Evolutionary conservation across 2,797 vertebrate species (phyloP), one percentile per base, ranked within the genome.

Genomic region (Sciurus vulgaris): DNA sequence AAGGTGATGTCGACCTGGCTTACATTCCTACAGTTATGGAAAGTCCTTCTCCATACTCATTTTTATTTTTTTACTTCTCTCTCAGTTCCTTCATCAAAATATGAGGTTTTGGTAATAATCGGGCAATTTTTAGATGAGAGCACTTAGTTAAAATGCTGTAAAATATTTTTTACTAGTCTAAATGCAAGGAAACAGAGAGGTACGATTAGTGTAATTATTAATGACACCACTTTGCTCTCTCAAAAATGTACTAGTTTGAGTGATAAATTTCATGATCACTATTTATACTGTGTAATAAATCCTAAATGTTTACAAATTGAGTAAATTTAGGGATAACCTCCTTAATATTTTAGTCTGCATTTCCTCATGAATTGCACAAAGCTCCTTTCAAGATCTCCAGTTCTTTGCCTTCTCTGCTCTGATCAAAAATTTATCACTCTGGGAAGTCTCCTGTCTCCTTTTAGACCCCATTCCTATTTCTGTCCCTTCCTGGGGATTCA

Each of bases 381-480:
- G n/a, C 38, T 90, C 91, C 44, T 91, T 90, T 95, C 28, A 72
- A 67, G 18, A 74, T 77, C 54, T 86, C 70, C 8, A 38, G 49
- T n/a, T 93, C n/a, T 77, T 76, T 73, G n/a, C 81, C 94, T 79
- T 12, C 14, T 93, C 78, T 86, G 61, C 47, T 91, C 91, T 95
- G 72, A 94, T 97, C 11, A 96, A 95, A 95, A 91, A 94, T 93
- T 87, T 20, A 91, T 91, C 44, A 94, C 54, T 49, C 76, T 10
- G n/a, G 54, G 51, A 89, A 72, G 72, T 83, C 94, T 95, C 54
- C 22, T 2, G 5, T 72, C 78, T 92, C 70, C 47, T 86, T 95
- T 85, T 63, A 84, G 61, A 41, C 20, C 35, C 4, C 38, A 44
- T 65, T 38, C 76, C 77, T 24, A 30, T 70, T 89, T 49, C 44